Base-by-base conservation (phyloP, 2,888 invertebrate species). In the Girardia tigrina region DNA sequence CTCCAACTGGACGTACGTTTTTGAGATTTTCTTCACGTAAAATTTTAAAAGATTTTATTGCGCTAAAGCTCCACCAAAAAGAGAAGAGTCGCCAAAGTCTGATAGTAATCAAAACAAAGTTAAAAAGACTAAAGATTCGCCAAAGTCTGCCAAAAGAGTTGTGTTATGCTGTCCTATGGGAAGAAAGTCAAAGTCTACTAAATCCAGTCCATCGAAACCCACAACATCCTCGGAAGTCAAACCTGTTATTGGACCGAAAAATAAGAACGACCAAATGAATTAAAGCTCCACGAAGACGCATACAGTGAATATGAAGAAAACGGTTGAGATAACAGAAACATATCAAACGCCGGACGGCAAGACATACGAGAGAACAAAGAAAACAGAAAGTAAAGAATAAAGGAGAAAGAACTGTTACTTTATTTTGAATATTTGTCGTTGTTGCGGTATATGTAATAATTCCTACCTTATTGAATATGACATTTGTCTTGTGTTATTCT, bases 151-250 rank as follows among this genome's bases (percentile, higher is more conserved):
- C 6, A 56, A 56, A n/a, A 36, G 16, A 36, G 23, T 23, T 16
- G n/a, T 56, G n/a, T n/a, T 56, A 12, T 56, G 56, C 23, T 56
- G 56, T 56, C 56, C n/a, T 12, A 56, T 56, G 56, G 56, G 56
- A n/a, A 56, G 23, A n/a, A 56, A 56, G 23, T 56, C 56, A 2
- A 56, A 56, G n/a, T 36, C 36, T 36, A 8, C 36, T 8, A 36
- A 36, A 36, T 56, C 56, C 2, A 56, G 56, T n/a, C 56, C 56
- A 2, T 4, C 56, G 23, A 56, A 56, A 56, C n/a, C n/a, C n/a
- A n/a, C n/a, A n/a, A 20, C 56, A 8, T 4, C 56, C 4, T 56
- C 56, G 56, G 23, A 16, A 20, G 23, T 16, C 4, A 56, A 56
- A 56, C 56, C 56, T 6, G 56, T 56, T 8, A 56, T 56, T 16